These are phyloP conservation scores for Synergus laeviventris DNA, from an alignment of 2,888 invertebrate species.

Conservation along the genomic window DNA sequence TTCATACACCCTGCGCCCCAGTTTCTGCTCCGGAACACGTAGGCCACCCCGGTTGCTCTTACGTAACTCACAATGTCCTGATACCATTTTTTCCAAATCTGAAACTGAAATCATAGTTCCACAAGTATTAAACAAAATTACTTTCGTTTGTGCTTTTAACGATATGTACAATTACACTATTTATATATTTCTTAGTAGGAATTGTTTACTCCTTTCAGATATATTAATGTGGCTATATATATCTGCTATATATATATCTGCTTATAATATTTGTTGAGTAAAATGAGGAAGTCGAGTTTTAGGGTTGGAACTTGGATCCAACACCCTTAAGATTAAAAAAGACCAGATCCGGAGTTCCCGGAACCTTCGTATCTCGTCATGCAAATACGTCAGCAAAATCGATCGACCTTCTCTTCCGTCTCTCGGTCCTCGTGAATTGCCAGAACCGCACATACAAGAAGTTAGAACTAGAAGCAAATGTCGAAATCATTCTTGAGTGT, in stretches of 20 bases:
- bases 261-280: too few species aligned
- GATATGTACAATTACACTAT: background rate
- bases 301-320: too few species aligned
- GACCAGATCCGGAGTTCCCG: background rate
- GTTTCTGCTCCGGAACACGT: constrained; percentile 25
- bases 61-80: constrained; percentile 21
- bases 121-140: background rate
- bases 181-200: too few species aligned
- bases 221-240: too few species aligned
- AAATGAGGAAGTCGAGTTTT: too few species aligned
- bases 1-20: constrained; percentile 27
- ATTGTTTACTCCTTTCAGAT: too few species aligned
- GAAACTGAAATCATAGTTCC: background rate
- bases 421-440: background rate
- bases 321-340: background rate
- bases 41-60: constrained; percentile 24
- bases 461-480: constrained; percentile 2
- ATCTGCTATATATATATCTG: too few species aligned
- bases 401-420: constrained; percentile 7
- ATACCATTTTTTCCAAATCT: constrained; percentile 7
- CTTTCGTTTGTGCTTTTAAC: background rate
- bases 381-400: constrained; percentile 13
- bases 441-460: background rate
- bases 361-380: background rate
- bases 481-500: constrained; percentile 40